A percentile compares a stretch with the other conserved stretches of the same genome.
Evolutionary conservation across 2,888 invertebrate genomes (phyloP).

Genomic region (Beris chalybata): DNA sequence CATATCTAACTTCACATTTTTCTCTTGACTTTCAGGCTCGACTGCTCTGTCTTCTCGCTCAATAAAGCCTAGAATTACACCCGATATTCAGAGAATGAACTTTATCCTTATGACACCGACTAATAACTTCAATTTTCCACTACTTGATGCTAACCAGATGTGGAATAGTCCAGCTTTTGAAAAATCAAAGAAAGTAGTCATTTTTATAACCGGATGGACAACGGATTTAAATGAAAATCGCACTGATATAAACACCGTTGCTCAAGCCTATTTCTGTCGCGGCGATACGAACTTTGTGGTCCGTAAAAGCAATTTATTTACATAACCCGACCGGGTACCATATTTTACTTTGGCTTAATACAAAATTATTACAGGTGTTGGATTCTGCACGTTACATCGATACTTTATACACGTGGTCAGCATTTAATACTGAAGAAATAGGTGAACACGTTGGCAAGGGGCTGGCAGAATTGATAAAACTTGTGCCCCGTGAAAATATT

Average conservation of each 20-base stretch:
- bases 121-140: conserved; percentile 46
- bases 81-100: conserved; percentile 48
- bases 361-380: conserved; percentile 45
- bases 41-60: conserved; percentile 47
- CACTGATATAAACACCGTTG: conserved; percentile 45
- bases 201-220: conserved; percentile 54
- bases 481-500: conserved; percentile 47
- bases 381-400: conserved; percentile 51
- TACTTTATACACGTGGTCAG: conserved; percentile 53
- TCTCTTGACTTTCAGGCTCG: conserved; percentile 45
- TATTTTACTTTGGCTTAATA: no score
- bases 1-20: not conserved
- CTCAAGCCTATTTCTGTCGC: conserved; percentile 51
- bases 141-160: conserved; percentile 47
- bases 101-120: conserved; percentile 50
- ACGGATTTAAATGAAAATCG: conserved; percentile 49
- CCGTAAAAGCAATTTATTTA: conserved; percentile 9
- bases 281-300: conserved; percentile 54
- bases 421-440: conserved; percentile 53
- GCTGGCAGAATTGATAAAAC: conserved; percentile 46
- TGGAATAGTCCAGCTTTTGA: conserved; percentile 51
- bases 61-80: conserved; percentile 46
- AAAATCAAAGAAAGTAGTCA: conserved; percentile 47
- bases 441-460: conserved; percentile 48
- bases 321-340: not conserved